phyloP scores from a whole-genome alignment of 2,888 invertebrate genomes.

The Lampropteryx suffumata region DNA sequence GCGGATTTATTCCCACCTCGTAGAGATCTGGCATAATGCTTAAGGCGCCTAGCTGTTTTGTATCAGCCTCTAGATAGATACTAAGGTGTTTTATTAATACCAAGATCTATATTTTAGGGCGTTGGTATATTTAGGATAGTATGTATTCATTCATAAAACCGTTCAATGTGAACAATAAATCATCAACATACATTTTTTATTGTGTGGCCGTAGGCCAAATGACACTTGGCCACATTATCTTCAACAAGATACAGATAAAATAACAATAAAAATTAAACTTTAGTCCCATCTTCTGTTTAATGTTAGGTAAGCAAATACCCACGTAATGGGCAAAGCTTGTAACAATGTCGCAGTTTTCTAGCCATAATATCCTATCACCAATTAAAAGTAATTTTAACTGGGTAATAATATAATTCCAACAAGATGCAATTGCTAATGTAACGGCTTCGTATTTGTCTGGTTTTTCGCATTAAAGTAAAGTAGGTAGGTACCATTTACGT shows the following conservation, averaged over 20 bases:
- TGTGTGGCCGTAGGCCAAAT: too few relatives aligned
- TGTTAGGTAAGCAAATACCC: constrained; percentile 39
- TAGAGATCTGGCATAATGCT: constrained; percentile 17
- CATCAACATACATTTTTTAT: too few relatives aligned
- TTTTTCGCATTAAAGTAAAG: constrained; percentile 9
- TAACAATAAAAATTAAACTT: constrained; percentile 74
- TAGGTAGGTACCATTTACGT: constrained; percentile 3
- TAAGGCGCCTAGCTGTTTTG: background rate
- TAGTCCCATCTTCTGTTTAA: constrained; percentile 56
- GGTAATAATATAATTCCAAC: constrained; percentile 41
- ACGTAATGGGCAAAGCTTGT: constrained; percentile 78
- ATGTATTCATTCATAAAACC: too few relatives aligned
- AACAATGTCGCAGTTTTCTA: constrained; percentile 60
- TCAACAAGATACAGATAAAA: background rate
- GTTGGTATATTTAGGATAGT: too few relatives aligned
- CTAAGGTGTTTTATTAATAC: too few relatives aligned
- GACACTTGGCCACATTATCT: too few relatives aligned
- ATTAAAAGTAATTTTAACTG: constrained; percentile 59
- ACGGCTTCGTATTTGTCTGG: constrained; percentile 8
- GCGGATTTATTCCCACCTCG: constrained; percentile 34
- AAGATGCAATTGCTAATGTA: constrained; percentile 15
- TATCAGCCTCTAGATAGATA: too few relatives aligned
- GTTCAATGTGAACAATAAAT: too few relatives aligned
- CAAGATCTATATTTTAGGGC: too few relatives aligned
- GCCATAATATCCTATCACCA: constrained; percentile 50